Percentiles rank a stretch among this genome's conserved stretches.
Evolutionary conservation across 2,888 invertebrate genomes (phyloP).

Genomic region (Tenthredo amoena): DNA sequence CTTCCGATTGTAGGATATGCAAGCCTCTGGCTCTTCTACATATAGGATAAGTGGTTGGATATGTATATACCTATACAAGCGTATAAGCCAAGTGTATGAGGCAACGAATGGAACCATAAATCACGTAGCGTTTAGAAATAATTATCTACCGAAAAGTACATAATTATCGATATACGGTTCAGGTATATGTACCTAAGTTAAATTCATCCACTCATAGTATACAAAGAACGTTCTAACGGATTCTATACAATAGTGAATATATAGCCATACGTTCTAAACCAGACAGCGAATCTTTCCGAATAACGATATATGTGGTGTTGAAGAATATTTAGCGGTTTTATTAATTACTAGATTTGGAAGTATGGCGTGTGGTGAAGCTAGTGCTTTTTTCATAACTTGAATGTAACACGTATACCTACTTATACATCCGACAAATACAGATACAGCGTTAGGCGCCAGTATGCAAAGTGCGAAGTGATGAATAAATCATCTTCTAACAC

Average conservation of each 20-base stretch:
- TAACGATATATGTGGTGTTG: not conserved
- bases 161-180: slow-evolving; percentile 21
- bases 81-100: not conserved
- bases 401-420: not conserved
- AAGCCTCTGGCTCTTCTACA: slow-evolving; percentile 5
- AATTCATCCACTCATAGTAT: not conserved
- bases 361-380: not conserved
- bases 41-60: not conserved
- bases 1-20: slow-evolving; percentile 24
- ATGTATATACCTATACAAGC: not conserved
- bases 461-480: slow-evolving; percentile 16
- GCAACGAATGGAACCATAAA: slow-evolving; percentile 10
- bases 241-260: not conserved
- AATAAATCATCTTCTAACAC: not conserved
- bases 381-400: not conserved
- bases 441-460: not conserved
- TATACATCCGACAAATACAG: not conserved
- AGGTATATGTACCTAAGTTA: not conserved
- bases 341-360: not conserved
- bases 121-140: slow-evolving; percentile 8
- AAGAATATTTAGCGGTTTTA: not conserved
- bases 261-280: not conserved
- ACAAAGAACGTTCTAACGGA: slow-evolving; percentile 10
- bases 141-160: slow-evolving; percentile 1
- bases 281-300: not conserved